Evolutionary conservation across 2,888 invertebrate genomes (phyloP).

Genomic region (Drosophila cracens): DNA sequence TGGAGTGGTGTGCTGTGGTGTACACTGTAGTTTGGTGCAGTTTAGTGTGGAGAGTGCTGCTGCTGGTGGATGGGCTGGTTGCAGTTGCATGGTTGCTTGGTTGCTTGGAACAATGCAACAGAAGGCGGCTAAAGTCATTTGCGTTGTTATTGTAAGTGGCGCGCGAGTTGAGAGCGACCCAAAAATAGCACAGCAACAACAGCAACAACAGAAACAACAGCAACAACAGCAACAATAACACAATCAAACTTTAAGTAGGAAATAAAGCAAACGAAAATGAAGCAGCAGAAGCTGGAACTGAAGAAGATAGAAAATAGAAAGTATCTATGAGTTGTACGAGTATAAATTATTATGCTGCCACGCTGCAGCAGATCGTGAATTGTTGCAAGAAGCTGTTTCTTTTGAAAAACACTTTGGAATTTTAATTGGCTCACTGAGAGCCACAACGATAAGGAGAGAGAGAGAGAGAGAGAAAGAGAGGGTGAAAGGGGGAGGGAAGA

Average conservation of each 20-base stretch:
- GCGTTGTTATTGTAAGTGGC: constrained; percentile 49
- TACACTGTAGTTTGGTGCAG: neutral
- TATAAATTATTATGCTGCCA: constrained; percentile 65
- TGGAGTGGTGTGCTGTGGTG: constrained; percentile 2
- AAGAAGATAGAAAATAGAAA: constrained; percentile 46
- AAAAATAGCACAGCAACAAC: constrained; percentile 62
- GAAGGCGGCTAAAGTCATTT: constrained; percentile 47
- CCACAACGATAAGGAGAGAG: neutral
- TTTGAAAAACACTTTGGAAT: constrained; percentile 59
- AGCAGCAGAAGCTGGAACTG: constrained; percentile 8
- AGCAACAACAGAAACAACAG: constrained; percentile 14
- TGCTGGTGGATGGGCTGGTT: neutral
- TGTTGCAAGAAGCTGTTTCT: constrained; percentile 22
- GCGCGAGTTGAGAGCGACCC: constrained; percentile 49
- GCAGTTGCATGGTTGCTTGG: neutral
- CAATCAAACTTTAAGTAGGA: constrained; percentile 70
- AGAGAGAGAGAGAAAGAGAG: neutral
- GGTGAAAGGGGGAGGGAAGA: neutral
- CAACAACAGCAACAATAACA: constrained; percentile 21
- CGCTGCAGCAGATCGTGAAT: constrained; percentile 35
- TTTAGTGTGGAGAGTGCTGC: constrained; percentile 12
- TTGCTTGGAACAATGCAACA: constrained; percentile 48
- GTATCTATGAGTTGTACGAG: constrained; percentile 59
- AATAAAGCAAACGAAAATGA: constrained; percentile 55
- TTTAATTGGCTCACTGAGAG: constrained; percentile 63